These are phyloP conservation scores for Margaritifera margaritifera DNA, from an alignment of 2,888 invertebrate genomes.

Conservation along the genomic window DNA sequence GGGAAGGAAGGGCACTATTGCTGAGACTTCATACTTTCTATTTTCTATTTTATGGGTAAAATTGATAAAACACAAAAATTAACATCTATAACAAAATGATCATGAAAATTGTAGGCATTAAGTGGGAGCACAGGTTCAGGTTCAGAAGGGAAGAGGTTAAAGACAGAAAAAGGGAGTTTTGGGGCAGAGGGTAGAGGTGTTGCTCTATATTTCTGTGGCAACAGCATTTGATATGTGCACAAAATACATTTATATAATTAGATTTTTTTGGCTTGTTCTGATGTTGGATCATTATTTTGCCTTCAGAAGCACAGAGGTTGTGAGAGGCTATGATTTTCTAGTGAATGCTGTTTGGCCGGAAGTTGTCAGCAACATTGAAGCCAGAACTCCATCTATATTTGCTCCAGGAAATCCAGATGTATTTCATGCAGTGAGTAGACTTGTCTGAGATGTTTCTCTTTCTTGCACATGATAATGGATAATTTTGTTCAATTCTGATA, in stretches of 20 bases:
- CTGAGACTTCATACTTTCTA: too few relatives aligned
- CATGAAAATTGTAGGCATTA: neutral
- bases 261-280: neutral
- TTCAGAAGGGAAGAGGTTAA: too few relatives aligned
- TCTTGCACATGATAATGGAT: too few relatives aligned
- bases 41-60: too few relatives aligned
- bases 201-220: neutral
- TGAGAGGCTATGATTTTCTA: conserved; percentile 83
- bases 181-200: neutral
- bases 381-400: conserved; percentile 86
- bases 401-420: conserved; percentile 93
- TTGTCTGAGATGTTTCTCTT: too few relatives aligned
- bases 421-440: conserved; percentile 80
- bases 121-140: too few relatives aligned
- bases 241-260: neutral
- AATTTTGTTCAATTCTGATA: too few relatives aligned
- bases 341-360: conserved; percentile 91
- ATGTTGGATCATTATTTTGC: neutral
- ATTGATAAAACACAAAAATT: neutral
- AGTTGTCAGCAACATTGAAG: conserved; percentile 77
- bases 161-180: too few relatives aligned
- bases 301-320: conserved; percentile 66
- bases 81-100: neutral
- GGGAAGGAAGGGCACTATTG: too few relatives aligned
- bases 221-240: neutral